phyloP scores from a whole-genome alignment of 1,140 invertebrate genomes.

The Drosophila ambigua region DNA sequence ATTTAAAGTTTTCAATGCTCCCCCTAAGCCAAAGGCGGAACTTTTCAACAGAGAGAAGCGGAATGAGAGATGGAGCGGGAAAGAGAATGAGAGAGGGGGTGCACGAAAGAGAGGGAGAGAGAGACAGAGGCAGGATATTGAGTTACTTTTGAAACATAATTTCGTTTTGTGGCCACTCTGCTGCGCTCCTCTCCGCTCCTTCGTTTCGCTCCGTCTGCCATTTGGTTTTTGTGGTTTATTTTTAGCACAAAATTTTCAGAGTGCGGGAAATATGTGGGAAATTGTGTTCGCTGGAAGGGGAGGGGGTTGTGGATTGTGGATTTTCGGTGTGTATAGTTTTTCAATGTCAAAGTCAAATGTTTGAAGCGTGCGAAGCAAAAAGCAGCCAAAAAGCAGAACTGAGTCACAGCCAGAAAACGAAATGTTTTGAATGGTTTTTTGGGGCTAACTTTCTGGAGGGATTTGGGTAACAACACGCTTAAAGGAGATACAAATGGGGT shows the following conservation, averaged over 20 bases:
- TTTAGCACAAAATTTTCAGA: constrained; percentile 42
- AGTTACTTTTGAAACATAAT: constrained; percentile 75
- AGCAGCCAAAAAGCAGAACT: constrained; percentile 18
- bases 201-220: constrained; percentile 33
- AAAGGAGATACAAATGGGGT: not conserved
- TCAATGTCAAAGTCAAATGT: constrained; percentile 74
- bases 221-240: constrained; percentile 67
- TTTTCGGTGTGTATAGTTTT: constrained; percentile 53
- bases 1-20: constrained; percentile 64
- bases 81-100: not conserved
- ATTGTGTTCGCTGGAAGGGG: not conserved
- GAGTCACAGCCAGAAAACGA: constrained; percentile 50
- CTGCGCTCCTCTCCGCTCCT: constrained; percentile 10
- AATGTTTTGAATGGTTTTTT: constrained; percentile 35
- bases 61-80: not conserved
- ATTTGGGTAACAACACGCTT: too few species aligned
- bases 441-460: not conserved
- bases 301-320: not conserved
- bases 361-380: not conserved
- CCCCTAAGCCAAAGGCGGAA: constrained; percentile 7
- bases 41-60: not conserved
- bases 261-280: not conserved
- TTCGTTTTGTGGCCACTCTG: constrained; percentile 70
- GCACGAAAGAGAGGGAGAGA: constrained; percentile 1
- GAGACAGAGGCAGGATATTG: constrained; percentile 52